Conservation (phyloP, 2,888 invertebrate species). For the Syrphus vitripennis region DNA sequence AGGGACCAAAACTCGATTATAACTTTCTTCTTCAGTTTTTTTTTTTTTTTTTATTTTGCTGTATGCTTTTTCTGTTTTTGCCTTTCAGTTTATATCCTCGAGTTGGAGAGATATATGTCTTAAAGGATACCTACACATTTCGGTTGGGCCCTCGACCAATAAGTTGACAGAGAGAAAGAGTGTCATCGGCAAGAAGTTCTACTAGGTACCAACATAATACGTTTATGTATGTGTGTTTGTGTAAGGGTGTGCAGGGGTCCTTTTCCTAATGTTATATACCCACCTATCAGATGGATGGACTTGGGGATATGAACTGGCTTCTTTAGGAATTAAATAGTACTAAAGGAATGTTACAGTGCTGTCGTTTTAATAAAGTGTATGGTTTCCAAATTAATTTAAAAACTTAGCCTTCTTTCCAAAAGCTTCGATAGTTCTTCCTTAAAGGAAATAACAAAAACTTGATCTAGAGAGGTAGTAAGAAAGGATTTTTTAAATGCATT, state of each 20-base stretch:
- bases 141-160: not conserved
- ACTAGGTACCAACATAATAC: not conserved
- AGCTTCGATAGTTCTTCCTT: no score
- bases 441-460: no score
- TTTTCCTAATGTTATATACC: slow-evolving; percentile 23
- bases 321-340: slow-evolving; percentile 1
- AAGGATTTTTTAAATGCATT: no score
- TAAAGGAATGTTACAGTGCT: not conserved
- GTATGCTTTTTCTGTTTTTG: slow-evolving; percentile 29
- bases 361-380: not conserved
- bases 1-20: slow-evolving; percentile 66
- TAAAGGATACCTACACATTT: slow-evolving; percentile 28
- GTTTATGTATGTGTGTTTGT: not conserved
- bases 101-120: slow-evolving; percentile 32
- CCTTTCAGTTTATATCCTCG: slow-evolving; percentile 23
- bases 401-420: no score
- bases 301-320: not conserved
- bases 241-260: not conserved
- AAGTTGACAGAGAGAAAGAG: not conserved
- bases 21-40: no score
- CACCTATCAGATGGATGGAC: slow-evolving; percentile 37
- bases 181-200: not conserved
- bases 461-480: no score
- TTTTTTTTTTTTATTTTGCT: slow-evolving; percentile 18
- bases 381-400: no score